These are phyloP conservation scores for Corella eumyota DNA, from an alignment of 23 tunicate species.

Conservation along the genomic window DNA sequence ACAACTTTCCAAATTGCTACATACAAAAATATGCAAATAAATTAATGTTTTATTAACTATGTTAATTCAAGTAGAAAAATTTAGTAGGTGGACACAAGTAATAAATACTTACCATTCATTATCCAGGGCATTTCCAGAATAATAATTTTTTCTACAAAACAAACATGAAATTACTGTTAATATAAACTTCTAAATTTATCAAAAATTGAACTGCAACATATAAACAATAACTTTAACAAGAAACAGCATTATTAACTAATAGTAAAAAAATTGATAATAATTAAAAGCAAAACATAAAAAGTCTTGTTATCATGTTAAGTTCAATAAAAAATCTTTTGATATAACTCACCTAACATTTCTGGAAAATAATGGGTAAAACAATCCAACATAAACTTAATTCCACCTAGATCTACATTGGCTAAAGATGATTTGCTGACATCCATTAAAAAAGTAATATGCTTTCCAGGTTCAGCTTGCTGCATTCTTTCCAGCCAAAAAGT, in stretches of 20 bases:
- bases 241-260: too few species aligned
- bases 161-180: neutral
- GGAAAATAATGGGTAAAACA: slow-evolving; percentile 78
- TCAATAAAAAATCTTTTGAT: neutral
- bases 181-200: too few species aligned
- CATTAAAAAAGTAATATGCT: slow-evolving; percentile 63
- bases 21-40: slow-evolving; percentile 8
- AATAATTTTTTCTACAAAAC: slow-evolving; percentile 68
- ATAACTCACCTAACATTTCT: slow-evolving; percentile 52
- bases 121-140: slow-evolving; percentile 97
- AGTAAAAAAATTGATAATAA: too few species aligned
- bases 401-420: slow-evolving; percentile 62
- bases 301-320: too few species aligned
- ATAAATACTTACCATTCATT: slow-evolving; percentile 84
- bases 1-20: slow-evolving; percentile 83
- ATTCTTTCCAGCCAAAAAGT: slow-evolving; percentile 78
- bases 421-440: slow-evolving; percentile 60
- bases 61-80: neutral
- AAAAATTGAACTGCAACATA: too few species aligned
- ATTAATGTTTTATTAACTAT: neutral
- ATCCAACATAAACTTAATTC: slow-evolving; percentile 51
- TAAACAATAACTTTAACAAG: too few species aligned
- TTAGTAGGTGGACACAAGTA: too few species aligned
- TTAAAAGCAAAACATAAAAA: too few species aligned
- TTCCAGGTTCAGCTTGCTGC: slow-evolving; percentile 63